Conservation (phyloP, 1,140 invertebrate genomes). For the Himalopsyche phryganea region DNA sequence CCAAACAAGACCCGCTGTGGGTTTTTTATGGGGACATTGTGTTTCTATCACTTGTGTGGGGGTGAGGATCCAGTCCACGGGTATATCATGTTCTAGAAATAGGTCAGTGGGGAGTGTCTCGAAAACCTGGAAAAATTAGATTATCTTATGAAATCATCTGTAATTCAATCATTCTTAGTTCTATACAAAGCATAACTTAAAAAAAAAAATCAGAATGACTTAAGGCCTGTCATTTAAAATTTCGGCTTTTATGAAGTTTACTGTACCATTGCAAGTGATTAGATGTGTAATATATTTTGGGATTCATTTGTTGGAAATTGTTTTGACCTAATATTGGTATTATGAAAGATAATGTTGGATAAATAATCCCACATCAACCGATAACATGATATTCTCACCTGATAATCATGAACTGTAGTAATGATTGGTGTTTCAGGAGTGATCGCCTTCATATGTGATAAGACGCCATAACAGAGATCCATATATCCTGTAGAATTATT, state of each 20-base stretch:
- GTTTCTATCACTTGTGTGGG: constrained; percentile 68
- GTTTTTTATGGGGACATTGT: constrained; percentile 51
- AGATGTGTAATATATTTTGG: no score
- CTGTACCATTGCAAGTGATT: no score
- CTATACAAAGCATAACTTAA: no score
- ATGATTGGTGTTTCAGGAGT: constrained; percentile 67
- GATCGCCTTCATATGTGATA: constrained; percentile 71
- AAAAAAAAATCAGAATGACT: no score
- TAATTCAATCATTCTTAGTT: no score
- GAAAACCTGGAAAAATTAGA: constrained; percentile 59
- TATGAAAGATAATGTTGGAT: no score
- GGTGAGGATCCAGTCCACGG: constrained; percentile 80
- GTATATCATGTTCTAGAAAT: constrained; percentile 74
- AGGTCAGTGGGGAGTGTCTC: constrained; percentile 68
- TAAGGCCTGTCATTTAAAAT: no score
- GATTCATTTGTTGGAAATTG: no score
- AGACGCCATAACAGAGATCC: constrained; percentile 78
- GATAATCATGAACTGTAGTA: constrained; percentile 82
- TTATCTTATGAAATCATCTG: no score
- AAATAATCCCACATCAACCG: no score
- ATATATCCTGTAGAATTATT: constrained; percentile 54
- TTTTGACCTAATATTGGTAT: no score
- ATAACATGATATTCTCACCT: constrained; percentile 49
- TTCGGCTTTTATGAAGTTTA: no score
- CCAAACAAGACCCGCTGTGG: constrained; percentile 69